Conservation (phyloP, 2,113 vertebrate species). For the Dipodomys ordii region DNA sequence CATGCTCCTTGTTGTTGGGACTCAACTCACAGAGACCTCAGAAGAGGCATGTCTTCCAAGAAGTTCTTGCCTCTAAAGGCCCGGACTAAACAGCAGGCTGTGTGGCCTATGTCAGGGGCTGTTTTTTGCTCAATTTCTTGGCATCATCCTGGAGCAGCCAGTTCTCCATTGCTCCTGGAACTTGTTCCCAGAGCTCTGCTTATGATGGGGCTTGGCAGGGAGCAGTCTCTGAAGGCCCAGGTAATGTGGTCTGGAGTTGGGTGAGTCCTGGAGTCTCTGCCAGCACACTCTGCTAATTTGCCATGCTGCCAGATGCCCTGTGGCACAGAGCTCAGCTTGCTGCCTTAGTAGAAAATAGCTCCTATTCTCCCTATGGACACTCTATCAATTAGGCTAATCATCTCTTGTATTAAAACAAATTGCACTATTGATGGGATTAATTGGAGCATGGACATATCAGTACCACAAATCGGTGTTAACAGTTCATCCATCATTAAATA, state of each 20-base stretch:
- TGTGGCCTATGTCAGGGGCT: background rate
- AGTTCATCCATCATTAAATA: background rate
- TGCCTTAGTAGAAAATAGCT: conserved; percentile 2
- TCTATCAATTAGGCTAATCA: background rate
- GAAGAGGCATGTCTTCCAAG: conserved; percentile 18
- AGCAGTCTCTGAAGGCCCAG: background rate
- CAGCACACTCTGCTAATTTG: background rate
- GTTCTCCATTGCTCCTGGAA: background rate
- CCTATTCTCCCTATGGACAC: background rate
- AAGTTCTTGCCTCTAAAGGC: background rate
- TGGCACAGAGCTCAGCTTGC: background rate
- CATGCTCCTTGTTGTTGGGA: too few relatives aligned
- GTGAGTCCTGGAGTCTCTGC: background rate
- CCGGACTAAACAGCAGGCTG: background rate
- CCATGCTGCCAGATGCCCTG: background rate
- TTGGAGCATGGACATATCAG: background rate
- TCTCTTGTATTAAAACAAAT: conserved; percentile 34
- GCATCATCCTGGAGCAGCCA: background rate
- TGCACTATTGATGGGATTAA: background rate
- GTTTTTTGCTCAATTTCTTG: conserved; percentile 3
- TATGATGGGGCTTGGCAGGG: background rate
- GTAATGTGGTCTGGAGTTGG: background rate
- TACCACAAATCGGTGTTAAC: background rate
- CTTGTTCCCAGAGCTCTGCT: conserved; percentile 5
- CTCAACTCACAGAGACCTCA: background rate